Evolutionary conservation across 2,113 vertebrate species (phyloP).

Genomic region (Ellobius talpinus): DNA sequence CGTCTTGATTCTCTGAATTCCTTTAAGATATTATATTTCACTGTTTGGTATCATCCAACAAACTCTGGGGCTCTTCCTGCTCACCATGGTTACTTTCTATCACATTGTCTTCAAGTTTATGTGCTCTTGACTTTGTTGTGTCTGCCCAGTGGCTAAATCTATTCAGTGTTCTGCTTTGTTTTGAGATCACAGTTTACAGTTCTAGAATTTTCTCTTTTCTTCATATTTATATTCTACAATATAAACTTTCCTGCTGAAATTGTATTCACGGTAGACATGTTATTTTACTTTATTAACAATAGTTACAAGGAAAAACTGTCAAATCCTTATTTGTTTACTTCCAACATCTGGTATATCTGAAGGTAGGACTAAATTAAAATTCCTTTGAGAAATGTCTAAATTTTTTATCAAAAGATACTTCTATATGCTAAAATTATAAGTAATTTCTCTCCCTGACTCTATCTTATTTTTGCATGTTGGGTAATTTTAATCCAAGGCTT

Average conservation of each 20-base stretch:
- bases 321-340: slow-evolving; percentile 48
- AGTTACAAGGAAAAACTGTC: neutral
- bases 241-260: slow-evolving; percentile 51
- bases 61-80: neutral
- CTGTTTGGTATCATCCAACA: slow-evolving; percentile 5
- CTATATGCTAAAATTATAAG: neutral
- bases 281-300: neutral
- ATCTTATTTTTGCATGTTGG: neutral
- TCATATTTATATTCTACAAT: slow-evolving; percentile 15
- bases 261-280: slow-evolving; percentile 25
- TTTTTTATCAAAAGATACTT: neutral
- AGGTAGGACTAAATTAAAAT: neutral
- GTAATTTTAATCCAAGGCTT: neutral
- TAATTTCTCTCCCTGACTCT: neutral
- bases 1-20: neutral
- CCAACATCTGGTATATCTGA: slow-evolving; percentile 65
- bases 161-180: neutral
- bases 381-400: neutral
- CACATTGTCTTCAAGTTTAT: neutral
- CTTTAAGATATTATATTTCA: neutral
- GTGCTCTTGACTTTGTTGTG: neutral
- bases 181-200: neutral
- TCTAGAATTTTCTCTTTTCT: neutral
- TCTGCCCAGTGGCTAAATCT: neutral
- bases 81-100: slow-evolving; percentile 11